phyloP scores from a whole-genome alignment of 2,888 invertebrate species.

The Diabrotica balteata region DNA sequence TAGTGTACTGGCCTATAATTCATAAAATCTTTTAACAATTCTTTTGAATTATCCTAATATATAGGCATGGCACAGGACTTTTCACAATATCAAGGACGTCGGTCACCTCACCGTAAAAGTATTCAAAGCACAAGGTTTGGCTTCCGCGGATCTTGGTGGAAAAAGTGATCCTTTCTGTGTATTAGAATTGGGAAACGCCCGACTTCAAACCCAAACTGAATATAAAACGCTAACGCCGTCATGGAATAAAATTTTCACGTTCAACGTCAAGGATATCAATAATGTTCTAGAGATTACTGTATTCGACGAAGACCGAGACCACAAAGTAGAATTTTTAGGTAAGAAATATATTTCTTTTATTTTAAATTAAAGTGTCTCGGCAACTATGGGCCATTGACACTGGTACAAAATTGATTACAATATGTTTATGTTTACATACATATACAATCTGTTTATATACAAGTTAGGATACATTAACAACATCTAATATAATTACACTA shows the following conservation, averaged over 20 bases:
- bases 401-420: too few relatives aligned
- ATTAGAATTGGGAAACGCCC: slow-evolving; percentile 90
- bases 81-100: slow-evolving; percentile 82
- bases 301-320: slow-evolving; percentile 96
- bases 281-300: slow-evolving; percentile 94
- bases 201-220: slow-evolving; percentile 97
- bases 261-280: slow-evolving; percentile 96
- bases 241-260: slow-evolving; percentile 99
- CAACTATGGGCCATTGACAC: too few relatives aligned
- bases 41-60: background rate
- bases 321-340: slow-evolving; percentile 97
- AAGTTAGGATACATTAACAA: too few relatives aligned
- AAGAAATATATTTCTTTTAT: too few relatives aligned
- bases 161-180: slow-evolving; percentile 99
- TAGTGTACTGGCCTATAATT: too few relatives aligned
- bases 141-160: slow-evolving; percentile 94
- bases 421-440: too few relatives aligned
- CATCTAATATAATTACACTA: too few relatives aligned
- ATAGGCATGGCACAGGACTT: slow-evolving; percentile 72
- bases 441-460: too few relatives aligned
- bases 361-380: too few relatives aligned
- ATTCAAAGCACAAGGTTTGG: slow-evolving; percentile 82
- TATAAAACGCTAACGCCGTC: slow-evolving; percentile 96
- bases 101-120: slow-evolving; percentile 96
- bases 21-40: background rate